Conservation (phyloP, 2,113 vertebrate genomes). For the Mesoclemmys tuberculata region DNA sequence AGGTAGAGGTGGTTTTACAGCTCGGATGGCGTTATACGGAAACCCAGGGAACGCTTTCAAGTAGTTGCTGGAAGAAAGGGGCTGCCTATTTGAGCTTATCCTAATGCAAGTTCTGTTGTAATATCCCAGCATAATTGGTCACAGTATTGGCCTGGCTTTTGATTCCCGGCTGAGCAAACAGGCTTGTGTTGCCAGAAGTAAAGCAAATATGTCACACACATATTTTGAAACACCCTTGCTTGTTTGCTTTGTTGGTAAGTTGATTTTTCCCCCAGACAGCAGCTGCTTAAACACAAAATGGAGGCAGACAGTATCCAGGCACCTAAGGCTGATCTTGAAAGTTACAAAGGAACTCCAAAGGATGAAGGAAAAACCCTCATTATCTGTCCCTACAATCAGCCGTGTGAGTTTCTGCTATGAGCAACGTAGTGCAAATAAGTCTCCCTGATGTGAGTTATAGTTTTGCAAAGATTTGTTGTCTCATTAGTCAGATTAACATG, state of each 20-base stretch:
- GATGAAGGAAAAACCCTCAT: background rate
- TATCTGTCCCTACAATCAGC: background rate
- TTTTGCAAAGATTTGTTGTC: background rate
- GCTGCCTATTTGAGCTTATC: background rate
- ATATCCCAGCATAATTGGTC: background rate
- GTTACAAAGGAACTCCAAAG: background rate
- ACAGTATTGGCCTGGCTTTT: background rate
- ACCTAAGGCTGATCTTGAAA: background rate
- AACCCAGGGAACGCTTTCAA: background rate
- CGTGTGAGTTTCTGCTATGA: background rate
- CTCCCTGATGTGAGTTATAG: background rate
- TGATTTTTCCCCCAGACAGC: background rate
- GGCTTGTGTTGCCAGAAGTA: background rate
- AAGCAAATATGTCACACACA: accelerated
- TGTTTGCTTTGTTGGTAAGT: background rate
- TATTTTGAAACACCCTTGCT: accelerated
- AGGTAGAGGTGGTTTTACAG: background rate
- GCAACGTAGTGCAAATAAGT: background rate
- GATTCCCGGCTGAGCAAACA: background rate
- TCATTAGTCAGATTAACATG: background rate
- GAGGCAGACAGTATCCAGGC: background rate
- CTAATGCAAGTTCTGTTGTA: accelerated
- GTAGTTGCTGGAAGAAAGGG: background rate
- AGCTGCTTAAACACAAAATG: background rate
- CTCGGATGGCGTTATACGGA: accelerated